Conservation (phyloP, 2,113 vertebrate genomes). For the Hippocampus comes region DNA sequence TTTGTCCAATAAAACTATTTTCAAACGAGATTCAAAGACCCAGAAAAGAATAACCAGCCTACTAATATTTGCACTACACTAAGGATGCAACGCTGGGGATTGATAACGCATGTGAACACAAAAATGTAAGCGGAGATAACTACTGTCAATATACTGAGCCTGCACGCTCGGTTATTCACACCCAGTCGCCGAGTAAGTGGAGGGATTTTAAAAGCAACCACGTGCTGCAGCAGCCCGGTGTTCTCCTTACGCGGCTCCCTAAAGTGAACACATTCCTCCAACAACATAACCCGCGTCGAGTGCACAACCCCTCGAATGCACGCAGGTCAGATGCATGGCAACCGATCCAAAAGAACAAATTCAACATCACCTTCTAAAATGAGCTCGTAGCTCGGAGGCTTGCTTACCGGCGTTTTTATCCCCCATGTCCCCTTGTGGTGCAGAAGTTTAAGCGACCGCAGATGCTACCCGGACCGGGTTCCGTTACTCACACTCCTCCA, state of each 20-base stretch:
- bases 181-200: background rate
- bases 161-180: background rate
- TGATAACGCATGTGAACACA: too few species aligned
- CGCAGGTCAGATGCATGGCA: background rate
- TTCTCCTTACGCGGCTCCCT: background rate
- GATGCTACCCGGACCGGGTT: background rate
- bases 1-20: too few species aligned
- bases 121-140: too few species aligned
- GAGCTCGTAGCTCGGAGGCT: conserved; percentile 16
- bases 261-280: background rate
- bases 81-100: too few species aligned
- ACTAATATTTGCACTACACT: too few species aligned
- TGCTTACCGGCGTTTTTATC: conserved; percentile 70
- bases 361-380: background rate
- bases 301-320: background rate
- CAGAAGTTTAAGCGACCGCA: conserved; percentile 33
- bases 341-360: background rate
- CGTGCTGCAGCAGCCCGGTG: background rate
- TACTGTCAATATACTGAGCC: background rate
- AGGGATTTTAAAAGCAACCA: background rate
- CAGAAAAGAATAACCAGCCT: too few species aligned
- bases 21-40: too few species aligned
- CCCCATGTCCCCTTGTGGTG: conserved; percentile 61
- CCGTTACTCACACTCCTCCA: background rate
- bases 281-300: background rate